Evolutionary conservation across 2,888 invertebrate species (phyloP), one percentile per base, ranked within the genome.

Genomic region (Heliconius cydno): DNA sequence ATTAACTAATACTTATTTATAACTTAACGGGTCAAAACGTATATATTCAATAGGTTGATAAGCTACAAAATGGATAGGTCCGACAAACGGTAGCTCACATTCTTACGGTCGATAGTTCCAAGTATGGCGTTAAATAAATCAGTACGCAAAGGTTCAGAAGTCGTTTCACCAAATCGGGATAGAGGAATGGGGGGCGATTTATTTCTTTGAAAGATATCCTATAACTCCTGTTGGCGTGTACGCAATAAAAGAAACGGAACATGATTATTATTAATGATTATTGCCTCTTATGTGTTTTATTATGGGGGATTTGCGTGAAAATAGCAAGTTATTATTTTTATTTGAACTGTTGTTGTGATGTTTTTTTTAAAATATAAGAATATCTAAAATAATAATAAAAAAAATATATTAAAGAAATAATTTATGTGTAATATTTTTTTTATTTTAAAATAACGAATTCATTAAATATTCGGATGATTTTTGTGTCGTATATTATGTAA

Each of bases 101-200:
- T 87, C 87, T 86, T 85, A 87, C 85, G 86, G 84, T 81, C 85
- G 86, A 86, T 86, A 87, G 87, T 88, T 88, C 86, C 86, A 85
- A 88, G 86, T 88, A 90, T 87, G 89, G 89, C 87, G 89, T 90
- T 89, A 87, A 88, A 92, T 92, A 92, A 92, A 91, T 91, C 92
- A 90, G 88, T 86, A 86, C 85, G 86, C 85, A 86, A 84, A 90
- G 88, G 83, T 86, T 87, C 90, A 87, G 92, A 88, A 92, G 92
- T 87, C 84, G 91, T 88, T 90, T 88, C 87, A 84, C 91, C 90
- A 90, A 92, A 92, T 88, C 90, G 87, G 90, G 89, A 87, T 85
- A 82, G 80, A 85, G 87, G 87, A 89, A 90, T 90, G 88, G 87
- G 86, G 87, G 88, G 84, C 86, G 85, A 89, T 91, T 88, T 88